Base-by-base conservation (phyloP, 2,888 invertebrate genomes). In the Lasius fuliginosus region DNA sequence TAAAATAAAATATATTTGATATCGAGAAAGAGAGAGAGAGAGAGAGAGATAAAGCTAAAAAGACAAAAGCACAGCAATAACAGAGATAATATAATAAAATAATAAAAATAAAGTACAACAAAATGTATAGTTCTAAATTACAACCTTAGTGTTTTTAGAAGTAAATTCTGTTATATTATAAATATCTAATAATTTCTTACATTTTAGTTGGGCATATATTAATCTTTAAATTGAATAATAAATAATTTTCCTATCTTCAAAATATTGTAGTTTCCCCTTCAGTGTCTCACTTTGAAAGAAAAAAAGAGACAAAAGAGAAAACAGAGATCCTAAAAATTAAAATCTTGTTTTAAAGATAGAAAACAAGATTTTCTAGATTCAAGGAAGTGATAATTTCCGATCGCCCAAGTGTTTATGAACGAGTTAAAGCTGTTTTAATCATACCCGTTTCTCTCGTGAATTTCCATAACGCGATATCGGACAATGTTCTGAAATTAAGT, bases 261-360 rank as follows among this genome's bases (percentile, higher is more conserved):
- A 12, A n/a, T 62, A 74, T 40, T 42, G 9, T 46, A 11, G 62
- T 15, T 46, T 60, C 11, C 1, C 11, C 1, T 30, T 30, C n/a
- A 75, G 33, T 75, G n/a, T 62, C 64, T 62, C 40, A 74, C 30
- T 30, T 62, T 15, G 62, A 62, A 46, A 46, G 42, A 62, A 62
- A 36, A n/a, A 18, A 53, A 53, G 53, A 53, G 2, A 60, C 23
- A n/a, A 18, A 49, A 53, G 53, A 53, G 2, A 53, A 53, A 53
- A 53, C 8, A 53, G 0, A 62, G 8, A 18, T 1, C 1, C 9
- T 46, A 42, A 62, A 62, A 42, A 18, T 74, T 30, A 36, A 33
- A 27, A 76, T 27, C 11, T n/a, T 36, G 36, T 53, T 76, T 23
- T 9, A 12, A 23, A 36, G 53, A 18, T 6, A 30, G 5, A 27